A percentile compares a stretch with the other conserved stretches of the same genome.
phyloP scores from a whole-genome alignment of 2,113 vertebrate genomes.

The Progne subis region DNA sequence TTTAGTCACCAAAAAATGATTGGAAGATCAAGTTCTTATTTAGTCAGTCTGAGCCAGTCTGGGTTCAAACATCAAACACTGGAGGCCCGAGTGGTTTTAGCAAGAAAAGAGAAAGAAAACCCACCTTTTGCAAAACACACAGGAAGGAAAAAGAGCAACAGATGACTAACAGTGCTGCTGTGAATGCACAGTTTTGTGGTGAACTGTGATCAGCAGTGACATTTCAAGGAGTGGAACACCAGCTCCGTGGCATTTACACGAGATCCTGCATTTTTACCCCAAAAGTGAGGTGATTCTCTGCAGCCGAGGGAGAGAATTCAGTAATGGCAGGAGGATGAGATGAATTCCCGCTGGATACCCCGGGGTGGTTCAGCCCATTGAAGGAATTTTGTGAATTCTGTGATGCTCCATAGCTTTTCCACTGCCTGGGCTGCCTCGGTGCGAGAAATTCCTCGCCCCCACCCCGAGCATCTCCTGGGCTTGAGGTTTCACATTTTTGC shows the following conservation, averaged over 20 bases:
- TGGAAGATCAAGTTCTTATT: neutral
- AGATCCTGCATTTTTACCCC: neutral
- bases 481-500: neutral
- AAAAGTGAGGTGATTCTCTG: fast-evolving
- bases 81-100: neutral
- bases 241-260: neutral
- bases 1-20: neutral
- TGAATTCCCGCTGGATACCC: neutral
- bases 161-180: neutral
- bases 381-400: neutral
- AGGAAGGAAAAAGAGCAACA: neutral
- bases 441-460: neutral
- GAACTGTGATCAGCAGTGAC: neutral
- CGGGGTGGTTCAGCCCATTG: neutral
- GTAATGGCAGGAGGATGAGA: neutral
- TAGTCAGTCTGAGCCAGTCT: neutral
- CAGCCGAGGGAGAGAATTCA: neutral
- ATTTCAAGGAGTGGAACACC: neutral
- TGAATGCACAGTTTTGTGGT: neutral
- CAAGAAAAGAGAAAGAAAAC: neutral
- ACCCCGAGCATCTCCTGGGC: neutral
- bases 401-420: neutral
- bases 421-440: neutral
- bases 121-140: neutral
- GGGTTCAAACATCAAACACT: neutral